phyloP scores from a whole-genome alignment of 2,888 invertebrate species.

The Limnephilus marmoratus region DNA sequence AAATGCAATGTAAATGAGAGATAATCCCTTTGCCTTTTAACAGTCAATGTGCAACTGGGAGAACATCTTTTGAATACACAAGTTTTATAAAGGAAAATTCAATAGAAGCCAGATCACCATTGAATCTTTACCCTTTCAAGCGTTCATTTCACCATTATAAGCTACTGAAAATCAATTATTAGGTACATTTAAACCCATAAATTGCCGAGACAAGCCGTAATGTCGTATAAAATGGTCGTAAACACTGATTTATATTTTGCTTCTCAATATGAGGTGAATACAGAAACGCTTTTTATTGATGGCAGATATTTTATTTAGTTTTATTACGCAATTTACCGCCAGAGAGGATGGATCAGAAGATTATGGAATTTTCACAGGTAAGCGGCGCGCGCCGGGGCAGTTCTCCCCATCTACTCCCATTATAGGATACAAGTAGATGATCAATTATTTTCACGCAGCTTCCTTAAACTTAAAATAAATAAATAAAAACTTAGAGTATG shows the following conservation, averaged over 20 bases:
- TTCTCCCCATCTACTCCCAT: neutral
- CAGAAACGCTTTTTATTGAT: conserved; percentile 23
- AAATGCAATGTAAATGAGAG: neutral
- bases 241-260: conserved; percentile 20
- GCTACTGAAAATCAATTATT: conserved; percentile 16
- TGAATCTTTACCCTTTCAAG: neutral
- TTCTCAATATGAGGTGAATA: conserved; percentile 26
- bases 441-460: neutral
- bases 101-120: neutral
- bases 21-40: neutral
- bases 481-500: no score
- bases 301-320: conserved; percentile 29
- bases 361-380: neutral
- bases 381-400: neutral
- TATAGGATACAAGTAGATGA: neutral
- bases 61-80: neutral
- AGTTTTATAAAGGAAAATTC: neutral
- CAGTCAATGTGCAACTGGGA: neutral
- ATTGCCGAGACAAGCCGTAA: conserved; percentile 14
- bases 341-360: conserved; percentile 11
- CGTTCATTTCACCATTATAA: neutral
- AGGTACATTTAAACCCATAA: neutral
- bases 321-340: conserved; percentile 20
- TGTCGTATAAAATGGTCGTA: conserved; percentile 43
- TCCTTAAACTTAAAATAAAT: neutral